Conservation (phyloP, 1,140 invertebrate genomes). For the Drosophila biarmipes region DNA sequence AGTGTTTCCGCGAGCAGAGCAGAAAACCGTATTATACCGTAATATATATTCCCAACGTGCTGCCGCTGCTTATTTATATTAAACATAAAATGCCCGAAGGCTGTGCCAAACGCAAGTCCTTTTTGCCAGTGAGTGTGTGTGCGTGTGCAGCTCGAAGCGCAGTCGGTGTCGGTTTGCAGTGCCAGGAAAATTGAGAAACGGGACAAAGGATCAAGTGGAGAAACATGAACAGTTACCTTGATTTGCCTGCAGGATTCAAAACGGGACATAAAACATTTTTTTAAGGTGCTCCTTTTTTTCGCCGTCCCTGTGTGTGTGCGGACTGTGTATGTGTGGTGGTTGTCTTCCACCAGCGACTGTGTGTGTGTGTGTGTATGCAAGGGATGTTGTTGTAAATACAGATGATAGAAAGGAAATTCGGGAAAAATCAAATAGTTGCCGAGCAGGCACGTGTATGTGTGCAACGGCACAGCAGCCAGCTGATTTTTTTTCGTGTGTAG, state of each 20-base stretch:
- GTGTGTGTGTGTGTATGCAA: conserved; percentile 36
- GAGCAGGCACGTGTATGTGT: conserved; percentile 15
- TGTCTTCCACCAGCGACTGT: not conserved
- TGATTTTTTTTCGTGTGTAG: conserved; percentile 28
- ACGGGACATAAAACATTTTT: conserved; percentile 20
- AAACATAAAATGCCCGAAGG: conserved; percentile 63
- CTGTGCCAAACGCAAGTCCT: conserved; percentile 69
- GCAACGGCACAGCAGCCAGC: conserved; percentile 39
- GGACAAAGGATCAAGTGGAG: not conserved
- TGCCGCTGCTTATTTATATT: conserved; percentile 60
- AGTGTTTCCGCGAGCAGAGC: conserved; percentile 37
- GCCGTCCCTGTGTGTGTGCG: conserved; percentile 12
- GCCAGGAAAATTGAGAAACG: not conserved
- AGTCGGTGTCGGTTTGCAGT: conserved; percentile 24
- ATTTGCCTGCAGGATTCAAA: conserved; percentile 15
- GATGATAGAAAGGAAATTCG: conserved; percentile 28
- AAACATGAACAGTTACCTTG: conserved; percentile 1
- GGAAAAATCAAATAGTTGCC: conserved; percentile 27
- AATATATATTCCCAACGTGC: conserved; percentile 63
- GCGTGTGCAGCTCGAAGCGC: conserved; percentile 30
- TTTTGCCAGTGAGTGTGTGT: conserved; percentile 54
- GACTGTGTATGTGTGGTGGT: conserved; percentile 5
- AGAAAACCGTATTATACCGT: conserved; percentile 68
- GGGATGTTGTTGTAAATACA: conserved; percentile 37
- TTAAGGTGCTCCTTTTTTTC: conserved; percentile 14